A percentile compares a stretch with the other conserved stretches of the same genome.
These are phyloP conservation scores for Trilocha varians DNA, from an alignment of 2,888 invertebrate genomes.

Conservation along the genomic window DNA sequence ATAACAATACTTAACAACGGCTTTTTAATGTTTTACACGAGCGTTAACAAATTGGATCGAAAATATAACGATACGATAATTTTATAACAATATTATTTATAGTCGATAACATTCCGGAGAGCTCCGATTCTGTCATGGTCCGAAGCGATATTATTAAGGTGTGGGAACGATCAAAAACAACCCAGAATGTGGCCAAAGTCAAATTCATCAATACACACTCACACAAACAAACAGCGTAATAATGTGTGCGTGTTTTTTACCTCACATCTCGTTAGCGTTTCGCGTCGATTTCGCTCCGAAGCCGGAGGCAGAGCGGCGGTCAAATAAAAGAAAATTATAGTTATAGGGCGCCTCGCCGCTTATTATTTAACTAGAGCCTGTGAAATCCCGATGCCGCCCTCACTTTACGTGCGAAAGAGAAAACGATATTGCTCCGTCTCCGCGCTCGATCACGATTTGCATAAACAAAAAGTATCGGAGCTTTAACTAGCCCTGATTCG, in stretches of 20 bases:
- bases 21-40: too few species aligned
- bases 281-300: conserved; percentile 43
- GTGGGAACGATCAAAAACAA: conserved; percentile 24
- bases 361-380: conserved; percentile 67
- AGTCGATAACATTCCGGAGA: too few species aligned
- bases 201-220: conserved; percentile 42
- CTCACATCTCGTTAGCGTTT: conserved; percentile 59
- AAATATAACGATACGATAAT: too few species aligned
- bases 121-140: neutral
- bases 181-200: conserved; percentile 23
- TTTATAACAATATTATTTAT: too few species aligned
- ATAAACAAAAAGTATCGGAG: conserved; percentile 31
- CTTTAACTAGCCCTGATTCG: conserved; percentile 53
- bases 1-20: neutral
- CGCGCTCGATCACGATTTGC: conserved; percentile 29
- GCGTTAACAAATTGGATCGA: too few species aligned
- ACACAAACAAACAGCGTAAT: conserved; percentile 29
- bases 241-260: conserved; percentile 50
- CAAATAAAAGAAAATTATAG: conserved; percentile 65
- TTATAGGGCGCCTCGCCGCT: conserved; percentile 59
- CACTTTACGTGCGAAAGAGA: conserved; percentile 33
- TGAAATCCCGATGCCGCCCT: conserved; percentile 57
- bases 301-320: conserved; percentile 44
- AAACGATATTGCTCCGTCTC: conserved; percentile 23
- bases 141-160: conserved; percentile 10